These are phyloP conservation scores for Ptilodon capucinus DNA, from an alignment of 2,888 invertebrate species.

Conservation along the genomic window DNA sequence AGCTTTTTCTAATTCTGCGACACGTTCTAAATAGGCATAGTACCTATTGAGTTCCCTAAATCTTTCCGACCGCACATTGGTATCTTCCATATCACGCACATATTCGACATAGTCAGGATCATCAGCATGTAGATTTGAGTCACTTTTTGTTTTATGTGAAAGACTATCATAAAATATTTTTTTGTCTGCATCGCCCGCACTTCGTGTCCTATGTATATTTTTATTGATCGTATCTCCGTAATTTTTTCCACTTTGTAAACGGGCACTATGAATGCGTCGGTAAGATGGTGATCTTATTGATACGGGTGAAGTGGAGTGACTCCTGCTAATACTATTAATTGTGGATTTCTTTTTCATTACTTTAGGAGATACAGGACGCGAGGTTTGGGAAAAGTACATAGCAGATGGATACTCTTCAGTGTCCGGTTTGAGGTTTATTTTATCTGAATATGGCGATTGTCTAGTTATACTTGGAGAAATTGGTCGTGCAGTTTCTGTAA, in stretches of 20 bases:
- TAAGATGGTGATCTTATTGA: constrained; percentile 85
- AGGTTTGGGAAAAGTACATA: constrained; percentile 67
- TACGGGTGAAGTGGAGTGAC: constrained; percentile 81
- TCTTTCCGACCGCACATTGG: constrained; percentile 87
- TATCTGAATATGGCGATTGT: constrained; percentile 35
- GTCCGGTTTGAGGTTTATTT: constrained; percentile 28
- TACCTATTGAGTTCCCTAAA: constrained; percentile 93
- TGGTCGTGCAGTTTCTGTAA: constrained; percentile 67
- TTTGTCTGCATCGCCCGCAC: constrained; percentile 84
- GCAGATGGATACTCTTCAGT: constrained; percentile 50
- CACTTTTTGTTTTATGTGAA: constrained; percentile 58
- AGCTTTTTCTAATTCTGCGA: constrained; percentile 90
- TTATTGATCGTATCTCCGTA: constrained; percentile 52
- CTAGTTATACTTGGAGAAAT: constrained; percentile 55
- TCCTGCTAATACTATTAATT: constrained; percentile 49
- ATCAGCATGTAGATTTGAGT: constrained; percentile 61
- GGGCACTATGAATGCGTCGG: constrained; percentile 83
- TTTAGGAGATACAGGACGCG: constrained; percentile 70
- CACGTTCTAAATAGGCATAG: constrained; percentile 92
- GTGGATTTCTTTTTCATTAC: constrained; percentile 41
- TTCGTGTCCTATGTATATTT: constrained; percentile 83
- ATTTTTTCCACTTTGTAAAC: constrained; percentile 63
- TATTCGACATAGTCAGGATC: constrained; percentile 87
- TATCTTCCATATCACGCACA: constrained; percentile 84
- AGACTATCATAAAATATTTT: constrained; percentile 34